phyloP scores from a whole-genome alignment of 2,113 vertebrate species.

The Sapayoa aenigma region DNA sequence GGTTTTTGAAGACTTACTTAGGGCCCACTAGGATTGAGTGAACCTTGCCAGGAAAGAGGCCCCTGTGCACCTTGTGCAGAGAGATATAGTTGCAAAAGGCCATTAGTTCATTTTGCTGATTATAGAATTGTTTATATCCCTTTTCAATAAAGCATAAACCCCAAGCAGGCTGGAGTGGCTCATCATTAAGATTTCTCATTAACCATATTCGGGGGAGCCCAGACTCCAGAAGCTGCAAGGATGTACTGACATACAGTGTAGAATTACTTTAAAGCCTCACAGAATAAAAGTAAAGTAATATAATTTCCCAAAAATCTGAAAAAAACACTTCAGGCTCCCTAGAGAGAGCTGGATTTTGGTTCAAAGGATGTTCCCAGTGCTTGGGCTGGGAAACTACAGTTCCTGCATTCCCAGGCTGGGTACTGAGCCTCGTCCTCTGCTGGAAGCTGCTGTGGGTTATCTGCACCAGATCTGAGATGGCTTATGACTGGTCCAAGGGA shows the following conservation, averaged over 20 bases:
- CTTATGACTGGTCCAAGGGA: neutral
- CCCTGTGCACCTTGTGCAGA: neutral
- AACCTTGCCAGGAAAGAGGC: neutral
- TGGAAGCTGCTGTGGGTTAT: neutral
- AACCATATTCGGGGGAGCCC: neutral
- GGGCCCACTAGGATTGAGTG: neutral
- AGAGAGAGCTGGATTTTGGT: neutral
- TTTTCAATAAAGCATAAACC: neutral
- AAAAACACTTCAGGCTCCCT: neutral
- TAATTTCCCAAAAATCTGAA: neutral
- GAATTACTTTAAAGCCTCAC: neutral
- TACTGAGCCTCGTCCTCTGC: neutral
- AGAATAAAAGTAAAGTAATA: neutral
- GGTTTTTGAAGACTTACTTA: neutral
- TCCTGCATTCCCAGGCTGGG: neutral
- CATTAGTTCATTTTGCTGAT: neutral
- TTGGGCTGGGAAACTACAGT: neutral
- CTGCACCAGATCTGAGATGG: neutral
- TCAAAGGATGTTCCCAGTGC: neutral
- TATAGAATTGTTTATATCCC: neutral
- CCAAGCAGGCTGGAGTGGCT: neutral
- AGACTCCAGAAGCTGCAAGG: neutral
- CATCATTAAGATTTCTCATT: neutral
- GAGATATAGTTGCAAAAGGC: neutral
- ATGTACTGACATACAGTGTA: neutral